Base-by-base conservation (phyloP, 2,888 invertebrate genomes). In the Craniophora ligustri region DNA sequence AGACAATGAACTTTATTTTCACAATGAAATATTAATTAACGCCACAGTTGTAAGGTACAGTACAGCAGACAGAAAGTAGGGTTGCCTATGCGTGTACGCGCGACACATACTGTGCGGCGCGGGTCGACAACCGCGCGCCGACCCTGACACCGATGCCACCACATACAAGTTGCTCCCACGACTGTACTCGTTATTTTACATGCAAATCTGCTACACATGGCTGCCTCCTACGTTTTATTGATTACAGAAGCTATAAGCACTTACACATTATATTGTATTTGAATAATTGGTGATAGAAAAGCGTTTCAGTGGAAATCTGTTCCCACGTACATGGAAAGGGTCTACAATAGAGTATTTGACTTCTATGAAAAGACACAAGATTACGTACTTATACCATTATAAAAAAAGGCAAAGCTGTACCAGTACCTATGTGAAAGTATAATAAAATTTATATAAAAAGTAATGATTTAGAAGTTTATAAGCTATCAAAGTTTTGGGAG, bases 131-230 rank as follows among this genome's bases (percentile, higher is more conserved):
- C 81, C 81, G 68, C 49, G 13, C 38, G 31, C 47, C 74, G 82
- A 65, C 85, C 84, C 76, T 85, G 85, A 80, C 85, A 79, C 71
- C 79, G 61, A 66, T 76, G 26, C 32, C 18, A 18, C 11, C 15
- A 18, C 13, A 32, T 28, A 59, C 59, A 50, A 47, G 54, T 38
- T 26, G 34, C 38, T 47, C 66, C 48, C 58, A 34, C 50, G 40
- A 51, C 44, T 28, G 7, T 36, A 10, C 39, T 36, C 50, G 42
- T 28, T 5, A 5, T 48, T 32, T 46, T 11, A 39, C 42, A 48
- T 30, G 34, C 35, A 32, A 39, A 55, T 46, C 18, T 53, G 38
- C 14, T 21, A 42, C 3, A 56, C 40, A 41, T 13, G 21, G 26
- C 30, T 23, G 39, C 23, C 34, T 47, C 35, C 21, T 42, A 18